Conservation (phyloP, 2,797 vertebrate genomes). For the Lophotriccus pileatus region DNA sequence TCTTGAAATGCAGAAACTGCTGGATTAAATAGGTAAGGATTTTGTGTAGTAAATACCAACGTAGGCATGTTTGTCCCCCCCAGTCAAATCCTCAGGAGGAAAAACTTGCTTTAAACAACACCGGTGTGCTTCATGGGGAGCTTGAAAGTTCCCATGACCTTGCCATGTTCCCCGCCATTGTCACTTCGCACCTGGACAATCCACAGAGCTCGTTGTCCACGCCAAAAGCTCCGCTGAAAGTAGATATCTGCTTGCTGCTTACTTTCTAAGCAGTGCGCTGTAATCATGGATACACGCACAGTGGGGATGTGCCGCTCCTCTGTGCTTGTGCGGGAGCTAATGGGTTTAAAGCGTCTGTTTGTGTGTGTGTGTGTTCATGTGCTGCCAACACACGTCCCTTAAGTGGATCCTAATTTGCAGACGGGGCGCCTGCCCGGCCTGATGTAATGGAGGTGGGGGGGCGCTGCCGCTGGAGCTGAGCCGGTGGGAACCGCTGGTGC, state of each 20-base stretch:
- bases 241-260: not conserved
- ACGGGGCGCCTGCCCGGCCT: not conserved
- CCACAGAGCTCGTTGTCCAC: rapidly evolving
- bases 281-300: not conserved
- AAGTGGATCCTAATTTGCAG: not conserved
- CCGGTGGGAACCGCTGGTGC: not conserved
- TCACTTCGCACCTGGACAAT: not conserved
- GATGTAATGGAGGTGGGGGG: not conserved
- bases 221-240: rapidly evolving
- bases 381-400: not conserved
- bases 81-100: not conserved
- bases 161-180: not conserved
- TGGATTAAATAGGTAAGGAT: not conserved
- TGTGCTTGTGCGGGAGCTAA: not conserved
- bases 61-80: not conserved
- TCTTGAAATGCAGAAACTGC: not conserved
- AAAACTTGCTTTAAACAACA: not conserved
- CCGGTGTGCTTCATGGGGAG: not conserved
- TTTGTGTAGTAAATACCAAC: not conserved
- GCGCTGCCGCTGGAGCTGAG: rapidly evolving
- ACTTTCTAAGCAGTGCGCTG: not conserved
- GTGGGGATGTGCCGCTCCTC: not conserved
- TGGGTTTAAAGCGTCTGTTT: not conserved
- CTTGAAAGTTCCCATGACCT: not conserved
- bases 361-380: not conserved